Base-by-base conservation (phyloP, 53 echinoderm and acorn worm species). In the Henricia sp. region DNA sequence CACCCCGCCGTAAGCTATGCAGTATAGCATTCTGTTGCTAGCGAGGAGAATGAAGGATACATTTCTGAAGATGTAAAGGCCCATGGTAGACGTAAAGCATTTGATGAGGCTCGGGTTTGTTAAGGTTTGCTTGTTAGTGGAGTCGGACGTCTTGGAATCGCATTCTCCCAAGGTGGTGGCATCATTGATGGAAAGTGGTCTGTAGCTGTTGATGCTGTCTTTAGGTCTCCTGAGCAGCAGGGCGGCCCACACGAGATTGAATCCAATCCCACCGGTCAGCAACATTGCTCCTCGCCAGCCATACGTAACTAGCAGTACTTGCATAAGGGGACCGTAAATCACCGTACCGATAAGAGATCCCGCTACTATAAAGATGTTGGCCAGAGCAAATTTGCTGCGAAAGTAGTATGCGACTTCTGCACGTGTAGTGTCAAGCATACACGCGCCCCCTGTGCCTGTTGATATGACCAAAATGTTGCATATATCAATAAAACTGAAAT, bases 241-340 rank as follows among this genome's bases (percentile, higher is more conserved):
- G n/a, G n/a, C n/a, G n/a, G n/a, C n/a, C n/a, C n/a, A n/a, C n/a
- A n/a, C n/a, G n/a, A n/a, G n/a, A 21, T 67, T 37, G 21, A 67
- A 37, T 6, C 67, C 19, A 34, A 36, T 12, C n/a, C 71, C 71
- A 30, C 29, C 71, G 1, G 50, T 21, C 19, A 70, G 50, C 13
- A 70, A 32, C 71, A 70, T 21, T 8, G 71, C 50, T 19, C 71
- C 71, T 13, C 71, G 71, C 71, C 71, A 70, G 25, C 71, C 48
- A n/a, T 50, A 70, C 1, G 71, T 70, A 16, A 46, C 71, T 10
- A 46, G 28, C 28, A 27, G 50, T 24, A 70, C 41, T 30, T 70
- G 71, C 16, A 50, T 70, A 3, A 70, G 1, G 1, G 71, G 71
- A 0, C 71, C 50, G 19, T 70, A 70, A 25, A 70, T 1, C 71